A percentile compares a stretch with the other conserved stretches of the same genome.
phyloP scores from a whole-genome alignment of 1,140 invertebrate species.

The Melitaea cinxia region DNA sequence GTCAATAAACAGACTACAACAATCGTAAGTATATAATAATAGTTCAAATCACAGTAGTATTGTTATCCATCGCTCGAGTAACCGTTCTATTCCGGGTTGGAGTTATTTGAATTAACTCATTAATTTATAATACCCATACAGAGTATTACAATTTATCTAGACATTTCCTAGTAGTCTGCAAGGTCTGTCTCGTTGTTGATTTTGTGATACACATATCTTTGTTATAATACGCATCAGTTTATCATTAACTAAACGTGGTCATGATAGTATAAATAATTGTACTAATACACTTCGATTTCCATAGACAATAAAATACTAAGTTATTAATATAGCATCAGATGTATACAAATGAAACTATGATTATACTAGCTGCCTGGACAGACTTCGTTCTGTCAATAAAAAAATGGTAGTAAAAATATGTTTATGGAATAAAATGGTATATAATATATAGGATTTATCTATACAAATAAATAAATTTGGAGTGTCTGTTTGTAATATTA shows the following conservation, averaged over 20 bases:
- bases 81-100: slow-evolving; percentile 37
- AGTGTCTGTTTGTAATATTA: too few relatives aligned
- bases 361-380: too few relatives aligned
- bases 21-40: background rate
- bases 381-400: too few relatives aligned
- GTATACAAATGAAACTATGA: too few relatives aligned
- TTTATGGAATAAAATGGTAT: too few relatives aligned
- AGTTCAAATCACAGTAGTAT: background rate
- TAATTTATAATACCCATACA: slow-evolving; percentile 37
- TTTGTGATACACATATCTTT: slow-evolving; percentile 30
- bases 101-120: slow-evolving; percentile 39
- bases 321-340: too few relatives aligned
- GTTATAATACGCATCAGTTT: slow-evolving; percentile 1
- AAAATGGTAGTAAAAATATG: too few relatives aligned
- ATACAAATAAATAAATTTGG: too few relatives aligned
- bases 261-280: background rate
- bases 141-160: slow-evolving; percentile 41
- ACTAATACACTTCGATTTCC: too few relatives aligned
- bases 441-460: too few relatives aligned
- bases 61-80: slow-evolving; percentile 10
- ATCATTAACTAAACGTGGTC: too few relatives aligned
- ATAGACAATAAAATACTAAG: too few relatives aligned
- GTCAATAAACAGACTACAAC: background rate
- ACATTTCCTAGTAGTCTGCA: slow-evolving; percentile 52
- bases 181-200: slow-evolving; percentile 48